Evolutionary conservation across 2,797 vertebrate genomes (phyloP), one percentile per base, ranked within the genome.

Genomic region (Argyrosomus regius): DNA sequence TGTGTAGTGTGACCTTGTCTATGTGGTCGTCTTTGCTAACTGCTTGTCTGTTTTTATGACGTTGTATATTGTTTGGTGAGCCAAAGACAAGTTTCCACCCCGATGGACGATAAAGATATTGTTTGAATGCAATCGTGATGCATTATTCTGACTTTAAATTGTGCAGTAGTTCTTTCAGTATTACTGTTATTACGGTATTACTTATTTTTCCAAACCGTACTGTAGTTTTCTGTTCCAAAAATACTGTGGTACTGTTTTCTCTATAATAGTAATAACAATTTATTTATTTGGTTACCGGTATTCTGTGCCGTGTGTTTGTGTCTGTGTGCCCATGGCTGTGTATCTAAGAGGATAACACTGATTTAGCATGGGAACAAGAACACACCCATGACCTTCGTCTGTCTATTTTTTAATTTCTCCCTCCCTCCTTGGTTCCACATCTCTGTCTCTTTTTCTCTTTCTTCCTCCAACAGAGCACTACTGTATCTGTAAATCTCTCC

Each of bases 321-420:
- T 69, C 5, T 53, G 0, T 11, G 24, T 68, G 26, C 22, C 1
- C 3, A 2, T 0, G 5, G 52, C 14, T 57, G 35, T 77, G 49
- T 63, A 1, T 65, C 22, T 9, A 56, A 64, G 28, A 46, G 28
- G n/a, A 22, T 78, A 35, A 64, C 80, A 56, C 68, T 4, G 4
- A 88, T 86, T 79, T 69, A 80, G 66, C 83, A 78, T 85, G 75
- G 69, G 79, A 88, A 88, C 28, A 46, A 60, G 45, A 82, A 79
- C 63, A 73, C 63, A 81, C 54, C 52, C 46, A 1, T 78, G 87
- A 85, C 86, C 85, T 79, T 73, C 3, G 9, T 18, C 39, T 71
- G 12, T 63, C 75, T 63, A 6, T 73, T 52, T 86, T 63, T 66
- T 43, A 24, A 28, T 73, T 61, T 65, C 20, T 56, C 14, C 43